Evolutionary conservation across 2,113 vertebrate species (phyloP), one percentile per base, ranked within the genome.

Genomic region (Cynocephalus volans): DNA sequence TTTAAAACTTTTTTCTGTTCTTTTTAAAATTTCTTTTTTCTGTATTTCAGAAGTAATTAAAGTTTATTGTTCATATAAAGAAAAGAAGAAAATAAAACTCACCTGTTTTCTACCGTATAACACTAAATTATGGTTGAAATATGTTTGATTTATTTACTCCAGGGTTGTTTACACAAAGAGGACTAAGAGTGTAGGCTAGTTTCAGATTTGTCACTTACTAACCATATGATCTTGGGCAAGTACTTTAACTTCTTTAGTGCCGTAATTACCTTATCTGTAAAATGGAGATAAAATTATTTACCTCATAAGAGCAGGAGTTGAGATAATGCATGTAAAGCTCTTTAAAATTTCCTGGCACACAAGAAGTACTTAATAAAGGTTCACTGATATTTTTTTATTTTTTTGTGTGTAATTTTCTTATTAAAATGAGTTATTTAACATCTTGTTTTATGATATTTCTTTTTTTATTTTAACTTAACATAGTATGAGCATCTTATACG

Each of bases 41-140:
- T 87, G 4, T 41, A 92, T 88, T 96, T 97, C 19, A 84, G 56
- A 96, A 60, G 26, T 60, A 88, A 77, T 48, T 67, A 82, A 96
- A 86, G 10, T 82, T 93, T 82, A 88, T 77, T 94, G n/a, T 88
- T 95, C 26, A 65, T n/a, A 28, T 69, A 85, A 95, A 96, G 69
- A 82, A 90, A 90, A 69, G 17, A 87, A 83, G 23, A 93, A 88
- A 79, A 67, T 50, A 58, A 89, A 91, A 69, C 17, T 36, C 60
- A 85, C 8, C 14, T 62, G 18, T 56, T 84, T 95, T 72, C n/a
- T 9, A 45, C 15, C 5, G 31, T 9, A 3, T 33, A 28, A 26
- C 1, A 5, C 81, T 56, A 21, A 41, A 41, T 7, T 6, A 69
- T 65, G 60, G 7, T 23, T 77, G 5, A 54, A 45, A 58, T 23